Conservation (phyloP, 2,888 invertebrate genomes). For the Plutella xylostella region DNA sequence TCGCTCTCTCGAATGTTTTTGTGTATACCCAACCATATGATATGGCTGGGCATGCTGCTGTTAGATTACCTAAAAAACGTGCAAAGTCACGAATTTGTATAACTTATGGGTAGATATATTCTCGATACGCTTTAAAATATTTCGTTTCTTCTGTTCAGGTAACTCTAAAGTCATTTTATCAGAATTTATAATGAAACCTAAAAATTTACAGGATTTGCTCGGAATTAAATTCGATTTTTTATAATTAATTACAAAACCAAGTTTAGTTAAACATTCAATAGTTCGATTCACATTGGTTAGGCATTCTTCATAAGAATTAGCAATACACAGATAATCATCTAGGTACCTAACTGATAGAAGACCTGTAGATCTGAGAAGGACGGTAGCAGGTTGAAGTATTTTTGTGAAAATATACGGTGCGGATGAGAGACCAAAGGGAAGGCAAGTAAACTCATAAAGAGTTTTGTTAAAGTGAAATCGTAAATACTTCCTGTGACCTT, state of each 20-base stretch:
- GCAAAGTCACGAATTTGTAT: slow-evolving; percentile 1
- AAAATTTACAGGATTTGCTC: neutral
- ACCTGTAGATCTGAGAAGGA: neutral
- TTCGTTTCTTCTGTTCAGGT: neutral
- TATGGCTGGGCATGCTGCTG: slow-evolving; percentile 1
- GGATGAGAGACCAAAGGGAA: neutral
- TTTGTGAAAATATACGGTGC: neutral
- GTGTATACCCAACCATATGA: slow-evolving; percentile 6
- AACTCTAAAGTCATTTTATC: neutral
- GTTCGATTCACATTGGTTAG: neutral
- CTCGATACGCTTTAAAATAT: neutral
- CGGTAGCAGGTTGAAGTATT: neutral
- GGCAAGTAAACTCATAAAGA: neutral
- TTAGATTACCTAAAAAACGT: neutral
- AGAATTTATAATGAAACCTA: neutral
- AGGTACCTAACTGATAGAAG: neutral
- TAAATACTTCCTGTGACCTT: neutral
- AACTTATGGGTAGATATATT: neutral
- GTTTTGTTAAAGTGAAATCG: neutral
- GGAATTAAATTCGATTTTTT: neutral
- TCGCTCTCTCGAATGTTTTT: slow-evolving; percentile 1
- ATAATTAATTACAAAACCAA: neutral
- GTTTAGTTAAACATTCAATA: neutral
- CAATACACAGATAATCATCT: neutral
- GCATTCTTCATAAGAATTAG: neutral